Base-by-base conservation (phyloP, 2,113 vertebrate genomes). In the Scolopax mira region DNA sequence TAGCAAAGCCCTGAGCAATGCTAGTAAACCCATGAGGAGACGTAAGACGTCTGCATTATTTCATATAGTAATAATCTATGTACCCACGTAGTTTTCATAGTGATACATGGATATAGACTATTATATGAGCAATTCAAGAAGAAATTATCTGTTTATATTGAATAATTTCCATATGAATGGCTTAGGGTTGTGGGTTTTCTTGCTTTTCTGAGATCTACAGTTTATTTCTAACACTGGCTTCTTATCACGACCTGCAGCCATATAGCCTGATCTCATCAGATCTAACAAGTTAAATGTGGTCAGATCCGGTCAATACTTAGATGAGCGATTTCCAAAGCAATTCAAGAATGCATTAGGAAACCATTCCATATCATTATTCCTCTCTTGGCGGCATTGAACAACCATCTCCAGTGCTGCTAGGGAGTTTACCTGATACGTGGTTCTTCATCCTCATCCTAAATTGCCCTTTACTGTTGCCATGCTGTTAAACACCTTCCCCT, bases 201-300 rank as follows among this genome's bases (percentile, higher is more conserved):
- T 91, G 57, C 57, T 77, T 90, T 85, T 86, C 61, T 77, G 77
- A 77, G 49, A 19, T 44, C 30, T 62, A 42, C 19, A 37, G 4
- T 88, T 94, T 77, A 15, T 72, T 91, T 92, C 72, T 54, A 49
- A 27, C n/a, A 17, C 37, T 54, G 62, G 52, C 37, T 91, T 72
- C 85, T 96, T 96, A 92, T 92, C 96, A 88, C 74, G 64, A 62
- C 27, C 58, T 94, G 62, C 90, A 97, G 90, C 48, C 61, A n/a
- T 61, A 51, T 48, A 71, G 49, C 72, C 69, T 48, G 67, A 88
- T 95, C 80, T 92, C 82, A 89, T 91, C 75, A 52, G 92, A 85
- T 93, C 75, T 86, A 81, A 64, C 66, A 83, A 87, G 72, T 82
- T 79, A 85, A 94, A 85, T 3, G 15, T 73, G 84, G 82, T 89